Base-by-base conservation (phyloP, 2,888 invertebrate species). In the Luperina testacea region DNA sequence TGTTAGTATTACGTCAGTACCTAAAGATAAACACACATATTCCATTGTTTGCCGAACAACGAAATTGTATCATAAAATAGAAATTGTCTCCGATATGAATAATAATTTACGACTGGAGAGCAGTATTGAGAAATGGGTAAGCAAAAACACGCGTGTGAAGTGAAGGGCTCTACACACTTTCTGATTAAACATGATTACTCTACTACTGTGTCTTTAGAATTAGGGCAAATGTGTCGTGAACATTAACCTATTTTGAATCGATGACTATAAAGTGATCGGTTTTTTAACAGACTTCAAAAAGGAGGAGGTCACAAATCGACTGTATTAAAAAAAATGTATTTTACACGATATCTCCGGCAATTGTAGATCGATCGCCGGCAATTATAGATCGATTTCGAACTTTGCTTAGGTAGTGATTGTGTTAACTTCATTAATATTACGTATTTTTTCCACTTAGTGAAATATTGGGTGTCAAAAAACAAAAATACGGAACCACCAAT, bases 31-130 rank as follows among this genome's bases (percentile, higher is more conserved):
- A 78, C 83, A 74, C 51, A 72, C 75, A 45, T 77, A 84, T 80
- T 87, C 84, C 84, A 77, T 75, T 83, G 87, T 87, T 83, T 80
- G 87, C 38, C 13, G 69, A 83, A 80, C 71, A 77, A 87, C 75
- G 77, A 73, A 87, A 85, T 87, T 77, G 72, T 83, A 74, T 80
- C 84, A 84, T 85, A 75, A 85, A 83, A 86, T 80, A 69, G 84
- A 75, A 86, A 85, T 72, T 80, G 80, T 84, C 73, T 83, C 61
- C 63, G 84, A 61, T 77, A 75, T 87, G 84, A 85, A 85, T 85
- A 80, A 67, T 87, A 75, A 80, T 87, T 87, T 84, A 85, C 80
- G 77, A 84, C 72, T 84, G 48, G 38, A 24, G 57, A 68, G 75
- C 53, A 70, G 75, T 84, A 77, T 72, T 76, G 64, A 57, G 78